A percentile compares a stretch with the other conserved stretches of the same genome.
These are phyloP conservation scores for Cetonia aurata DNA, from an alignment of 2,888 invertebrate species.

Conservation along the genomic window DNA sequence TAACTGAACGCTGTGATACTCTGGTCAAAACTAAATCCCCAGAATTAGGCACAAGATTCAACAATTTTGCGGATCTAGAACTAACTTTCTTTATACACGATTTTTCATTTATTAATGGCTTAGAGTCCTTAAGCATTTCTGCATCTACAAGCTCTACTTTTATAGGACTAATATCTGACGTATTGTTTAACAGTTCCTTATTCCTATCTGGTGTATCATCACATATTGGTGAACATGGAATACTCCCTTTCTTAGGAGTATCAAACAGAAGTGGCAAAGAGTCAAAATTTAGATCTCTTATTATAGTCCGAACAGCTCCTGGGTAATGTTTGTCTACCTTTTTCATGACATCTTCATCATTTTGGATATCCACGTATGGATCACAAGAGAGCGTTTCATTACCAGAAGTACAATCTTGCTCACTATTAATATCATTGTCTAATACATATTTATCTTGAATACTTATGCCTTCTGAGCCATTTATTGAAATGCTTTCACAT, in stretches of 20 bases:
- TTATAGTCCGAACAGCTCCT: conserved; percentile 15
- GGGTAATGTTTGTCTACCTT: conserved; percentile 27
- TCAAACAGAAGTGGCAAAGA: conserved; percentile 40
- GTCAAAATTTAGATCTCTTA: conserved; percentile 34
- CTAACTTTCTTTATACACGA: conserved; percentile 40
- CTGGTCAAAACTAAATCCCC: not conserved
- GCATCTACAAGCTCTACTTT: conserved; percentile 57
- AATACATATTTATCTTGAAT: not conserved
- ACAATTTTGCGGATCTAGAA: conserved; percentile 43
- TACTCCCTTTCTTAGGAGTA: conserved; percentile 41
- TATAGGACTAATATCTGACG: conserved; percentile 74
- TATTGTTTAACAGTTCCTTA: conserved; percentile 71
- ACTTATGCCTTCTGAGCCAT: not conserved
- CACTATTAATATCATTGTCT: not conserved
- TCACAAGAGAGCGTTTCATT: conserved; percentile 25
- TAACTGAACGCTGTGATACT: not conserved
- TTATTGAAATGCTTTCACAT: too few relatives aligned
- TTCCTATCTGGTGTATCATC: conserved; percentile 63
- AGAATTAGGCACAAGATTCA: conserved; percentile 40
- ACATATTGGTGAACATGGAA: conserved; percentile 60
- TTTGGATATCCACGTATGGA: conserved; percentile 19
- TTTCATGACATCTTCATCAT: conserved; percentile 28
- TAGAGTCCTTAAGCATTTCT: conserved; percentile 25
- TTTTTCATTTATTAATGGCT: conserved; percentile 27
- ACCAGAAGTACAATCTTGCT: not conserved